A percentile compares a stretch with the other conserved stretches of the same genome.
Conservation (phyloP, 2,113 vertebrate species). For the Malurus cyaneus region DNA sequence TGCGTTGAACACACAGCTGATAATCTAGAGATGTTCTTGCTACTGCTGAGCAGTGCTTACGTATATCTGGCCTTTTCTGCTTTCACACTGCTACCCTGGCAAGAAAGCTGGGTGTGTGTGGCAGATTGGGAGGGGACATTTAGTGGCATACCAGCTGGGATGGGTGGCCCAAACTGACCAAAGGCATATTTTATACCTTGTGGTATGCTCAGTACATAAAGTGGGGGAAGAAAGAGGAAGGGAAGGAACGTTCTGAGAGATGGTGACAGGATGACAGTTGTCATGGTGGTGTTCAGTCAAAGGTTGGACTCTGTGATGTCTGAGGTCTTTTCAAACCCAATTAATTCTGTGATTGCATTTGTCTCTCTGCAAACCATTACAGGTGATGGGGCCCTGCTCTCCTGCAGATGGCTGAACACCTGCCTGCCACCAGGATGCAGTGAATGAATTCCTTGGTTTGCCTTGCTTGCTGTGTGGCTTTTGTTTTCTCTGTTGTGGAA, state of each 20-base stretch:
- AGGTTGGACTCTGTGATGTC: not conserved
- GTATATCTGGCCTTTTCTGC: not conserved
- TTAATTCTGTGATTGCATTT: not conserved
- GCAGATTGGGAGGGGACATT: not conserved
- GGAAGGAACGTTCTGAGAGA: not conserved
- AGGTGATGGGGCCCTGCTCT: not conserved
- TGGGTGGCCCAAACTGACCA: not conserved
- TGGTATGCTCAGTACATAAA: not conserved
- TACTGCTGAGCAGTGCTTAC: not conserved
- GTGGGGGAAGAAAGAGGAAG: not conserved
- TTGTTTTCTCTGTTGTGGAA: not conserved
- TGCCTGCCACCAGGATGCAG: not conserved
- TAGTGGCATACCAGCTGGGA: no score
- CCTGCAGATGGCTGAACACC: not conserved
- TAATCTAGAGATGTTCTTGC: not conserved
- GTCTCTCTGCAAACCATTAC: not conserved
- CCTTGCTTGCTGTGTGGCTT: not conserved
- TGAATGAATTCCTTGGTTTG: not conserved
- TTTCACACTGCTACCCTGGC: not conserved
- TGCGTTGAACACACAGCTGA: not conserved
- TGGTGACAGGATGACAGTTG: not conserved
- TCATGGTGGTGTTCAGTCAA: not conserved
- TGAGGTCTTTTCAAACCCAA: not conserved
- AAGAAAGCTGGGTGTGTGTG: accelerated
- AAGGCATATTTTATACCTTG: not conserved